Base-by-base conservation (phyloP, 2,797 vertebrate genomes). In the Hyperoplus immaculatus region DNA sequence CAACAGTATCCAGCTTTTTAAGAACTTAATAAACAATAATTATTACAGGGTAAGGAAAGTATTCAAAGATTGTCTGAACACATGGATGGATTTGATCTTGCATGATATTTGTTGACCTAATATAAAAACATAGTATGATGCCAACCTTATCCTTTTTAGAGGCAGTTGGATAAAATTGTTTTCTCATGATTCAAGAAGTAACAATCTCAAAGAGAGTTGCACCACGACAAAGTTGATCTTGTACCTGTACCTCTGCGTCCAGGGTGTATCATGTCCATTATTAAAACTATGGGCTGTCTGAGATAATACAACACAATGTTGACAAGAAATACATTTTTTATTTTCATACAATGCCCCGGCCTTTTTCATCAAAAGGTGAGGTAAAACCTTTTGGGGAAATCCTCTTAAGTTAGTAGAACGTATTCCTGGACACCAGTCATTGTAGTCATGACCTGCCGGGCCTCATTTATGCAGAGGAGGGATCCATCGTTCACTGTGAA, bases 401-500 rank as follows among this genome's bases (percentile, higher is more conserved):
- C 3, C 12, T 74, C 57, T 68, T 82, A 11, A 75, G 18, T 69
- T 1, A 4, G 58, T 6, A 13, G 15, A 72, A 56, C 65, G 41
- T 57, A 50, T 29, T 75, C 5, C 12, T 51, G 69, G 29, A 59
- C 4, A 58, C 50, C 63, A 14, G 61, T 66, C 56, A 4, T 45
- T 2, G 45, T 36, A 66, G 58, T 50, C 61, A 18, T 8, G 3
- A 41, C 59, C 42, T 38, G 6, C 38, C 21, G 2, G 69, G 43
- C 50, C 64, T 80, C 60, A 1, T 68, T 68, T 65, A 41, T 72
- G 60, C 80, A 72, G 69, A 46, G 51, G 70, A 76, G 21, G 36
- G 58, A 69, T 77, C 51, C 51, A 58, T 83, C 39, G 2, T 78
- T 78, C 73, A 90, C 88, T 91, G 86, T 89, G 87, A 91, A 74